Conservation (phyloP, 2,797 vertebrate species). For the Pseudochirops corinnae region DNA sequence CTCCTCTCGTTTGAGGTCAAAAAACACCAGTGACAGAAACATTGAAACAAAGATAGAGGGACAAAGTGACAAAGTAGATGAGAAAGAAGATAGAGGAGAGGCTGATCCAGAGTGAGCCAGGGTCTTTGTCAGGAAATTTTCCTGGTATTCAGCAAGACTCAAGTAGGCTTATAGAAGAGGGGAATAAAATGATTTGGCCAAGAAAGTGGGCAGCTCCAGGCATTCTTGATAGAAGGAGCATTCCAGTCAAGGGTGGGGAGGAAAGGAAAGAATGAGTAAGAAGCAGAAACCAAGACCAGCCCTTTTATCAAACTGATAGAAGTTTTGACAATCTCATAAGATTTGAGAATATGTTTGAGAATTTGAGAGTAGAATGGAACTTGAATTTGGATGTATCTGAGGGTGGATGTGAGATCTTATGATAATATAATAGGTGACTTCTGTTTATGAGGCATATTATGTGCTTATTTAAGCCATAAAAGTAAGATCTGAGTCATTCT, state of each 20-base stretch:
- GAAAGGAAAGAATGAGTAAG: neutral
- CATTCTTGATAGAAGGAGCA: neutral
- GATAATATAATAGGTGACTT: neutral
- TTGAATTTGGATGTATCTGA: neutral
- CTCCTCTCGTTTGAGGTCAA: neutral
- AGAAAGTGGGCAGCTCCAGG: neutral
- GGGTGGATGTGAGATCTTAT: neutral
- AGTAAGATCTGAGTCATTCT: slow-evolving; percentile 40
- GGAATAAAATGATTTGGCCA: slow-evolving; percentile 29
- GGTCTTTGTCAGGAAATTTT: slow-evolving; percentile 25
- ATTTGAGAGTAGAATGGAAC: slow-evolving; percentile 28
- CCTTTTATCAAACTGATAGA: neutral
- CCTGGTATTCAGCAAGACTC: neutral
- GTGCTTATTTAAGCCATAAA: slow-evolving; percentile 27
- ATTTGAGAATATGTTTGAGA: slow-evolving; percentile 11
- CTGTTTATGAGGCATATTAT: slow-evolving; percentile 17
- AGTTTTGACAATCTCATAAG: neutral
- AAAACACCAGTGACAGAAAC: neutral
- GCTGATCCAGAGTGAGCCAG: neutral
- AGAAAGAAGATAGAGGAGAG: neutral
- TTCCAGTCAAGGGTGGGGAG: neutral
- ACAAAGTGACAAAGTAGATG: neutral
- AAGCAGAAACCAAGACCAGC: neutral
- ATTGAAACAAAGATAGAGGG: slow-evolving; percentile 1
- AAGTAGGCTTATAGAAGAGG: slow-evolving; percentile 14